Percentiles rank a stretch among this genome's conserved stretches.
Conservation (phyloP, 2,113 vertebrate species). For the Phrynosoma blainvillii region DNA sequence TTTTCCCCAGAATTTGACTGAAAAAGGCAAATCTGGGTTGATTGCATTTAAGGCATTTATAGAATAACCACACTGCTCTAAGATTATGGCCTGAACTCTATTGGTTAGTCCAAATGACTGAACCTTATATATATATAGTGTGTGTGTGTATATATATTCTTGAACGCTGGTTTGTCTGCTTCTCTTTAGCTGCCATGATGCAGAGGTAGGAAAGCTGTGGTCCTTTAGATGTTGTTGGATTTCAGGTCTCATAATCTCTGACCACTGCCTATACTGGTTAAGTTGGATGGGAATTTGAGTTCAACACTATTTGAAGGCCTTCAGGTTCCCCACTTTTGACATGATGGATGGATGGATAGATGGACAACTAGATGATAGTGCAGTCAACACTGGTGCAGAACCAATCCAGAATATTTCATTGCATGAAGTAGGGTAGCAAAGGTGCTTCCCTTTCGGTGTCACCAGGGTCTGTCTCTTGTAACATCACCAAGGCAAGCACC, state of each 20-base stretch:
- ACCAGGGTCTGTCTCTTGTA: no score
- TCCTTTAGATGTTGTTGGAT: no score
- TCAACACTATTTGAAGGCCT: background rate
- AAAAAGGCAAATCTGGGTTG: background rate
- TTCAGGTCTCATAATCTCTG: no score
- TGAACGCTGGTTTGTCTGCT: background rate
- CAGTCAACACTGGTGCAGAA: no score
- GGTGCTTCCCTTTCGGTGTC: background rate
- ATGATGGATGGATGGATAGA: background rate
- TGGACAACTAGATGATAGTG: background rate
- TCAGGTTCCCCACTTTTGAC: no score
- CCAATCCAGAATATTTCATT: background rate
- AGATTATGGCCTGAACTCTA: background rate
- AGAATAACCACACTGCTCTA: no score
- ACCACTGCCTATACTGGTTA: no score
- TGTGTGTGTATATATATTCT: no score
- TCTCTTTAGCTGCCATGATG: background rate
- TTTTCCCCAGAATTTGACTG: background rate
- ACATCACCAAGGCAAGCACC: no score
- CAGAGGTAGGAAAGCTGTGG: background rate
- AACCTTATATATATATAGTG: no score
- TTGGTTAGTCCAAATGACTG: no score
- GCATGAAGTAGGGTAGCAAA: background rate
- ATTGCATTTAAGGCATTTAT: background rate
- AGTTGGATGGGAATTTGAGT: no score